Evolutionary conservation across 2,888 invertebrate species (phyloP), one percentile per base, ranked within the genome.

Genomic region (Temnothorax unifasciatus): DNA sequence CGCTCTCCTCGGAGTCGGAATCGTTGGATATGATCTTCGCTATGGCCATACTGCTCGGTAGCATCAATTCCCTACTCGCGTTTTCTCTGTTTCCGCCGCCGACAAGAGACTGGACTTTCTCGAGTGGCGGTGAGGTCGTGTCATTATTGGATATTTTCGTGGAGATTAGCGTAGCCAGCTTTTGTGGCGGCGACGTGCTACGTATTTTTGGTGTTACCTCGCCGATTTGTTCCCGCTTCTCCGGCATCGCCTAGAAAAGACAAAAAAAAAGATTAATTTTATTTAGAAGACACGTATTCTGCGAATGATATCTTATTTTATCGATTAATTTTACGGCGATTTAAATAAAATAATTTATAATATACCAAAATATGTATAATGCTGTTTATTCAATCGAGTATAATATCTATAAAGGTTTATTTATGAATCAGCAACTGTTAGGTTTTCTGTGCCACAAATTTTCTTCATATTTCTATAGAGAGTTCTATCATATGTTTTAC

Each of bases 191-290:
- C 0, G 96, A 96, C 95, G 97, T 96, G 3, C 96, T 96, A 69
- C 96, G 95, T 88, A 97, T 95, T 88, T 97, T 96, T 61, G 97
- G 97, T 94, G 97, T 94, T 38, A 96, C 95, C 93, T 96, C 96
- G 0, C 96, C 96, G 82, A 97, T 96, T 92, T 96, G 96, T 85
- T 96, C 96, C 25, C 96, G 96, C 68, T 96, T 95, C 52, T 96
- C 96, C 71, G 96, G 96, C 90, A 96, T 93, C 0, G 96, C 96
- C 89, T 96, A 85, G 74, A 86, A 68, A 71, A 63, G 68, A n/a
- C 6, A 52, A 15, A 38, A 52, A 52, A 61, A 2, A 11, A 1
- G 0, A 50, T 38, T 54, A 68, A 2, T 74, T 29, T 52, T 15
- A 54, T 4, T 25, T 57, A 47, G 4, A 4, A 47, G 47, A 44